Evolutionary conservation across 1,140 invertebrate species (phyloP).

Genomic region (Hycleus phaleratus): DNA sequence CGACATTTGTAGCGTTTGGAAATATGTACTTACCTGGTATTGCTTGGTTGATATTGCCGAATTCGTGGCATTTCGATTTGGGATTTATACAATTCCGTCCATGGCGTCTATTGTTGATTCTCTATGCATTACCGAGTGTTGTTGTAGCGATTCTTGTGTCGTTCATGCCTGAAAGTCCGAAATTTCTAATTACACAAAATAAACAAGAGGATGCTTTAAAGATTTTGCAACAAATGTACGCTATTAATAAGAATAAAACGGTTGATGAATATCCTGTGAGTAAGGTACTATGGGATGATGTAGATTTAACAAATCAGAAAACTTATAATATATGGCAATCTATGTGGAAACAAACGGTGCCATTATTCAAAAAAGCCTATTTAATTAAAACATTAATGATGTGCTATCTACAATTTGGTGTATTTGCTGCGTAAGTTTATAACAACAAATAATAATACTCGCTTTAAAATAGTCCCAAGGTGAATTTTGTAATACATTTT

Average conservation of each 20-base stretch:
- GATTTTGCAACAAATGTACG: conserved; percentile 52
- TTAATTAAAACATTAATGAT: conserved; percentile 49
- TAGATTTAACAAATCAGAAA: conserved; percentile 9
- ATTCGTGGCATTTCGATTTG: conserved; percentile 35
- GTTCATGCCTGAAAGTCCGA: conserved; percentile 66
- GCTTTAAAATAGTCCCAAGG: no score
- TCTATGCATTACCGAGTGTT: conserved; percentile 50
- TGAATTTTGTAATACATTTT: no score
- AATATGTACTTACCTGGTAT: conserved; percentile 60
- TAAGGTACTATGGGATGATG: conserved; percentile 25
- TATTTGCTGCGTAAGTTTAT: conserved; percentile 42
- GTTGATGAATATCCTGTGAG: conserved; percentile 39
- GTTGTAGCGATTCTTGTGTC: conserved; percentile 46
- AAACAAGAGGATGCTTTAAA: conserved; percentile 50
- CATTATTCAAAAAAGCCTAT: conserved; percentile 46
- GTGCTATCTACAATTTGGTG: conserved; percentile 48
- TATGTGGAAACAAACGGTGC: conserved; percentile 43
- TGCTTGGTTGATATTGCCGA: conserved; percentile 55
- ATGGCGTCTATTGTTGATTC: conserved; percentile 54
- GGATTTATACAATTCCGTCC: conserved; percentile 42
- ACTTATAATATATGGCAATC: conserved; percentile 21
- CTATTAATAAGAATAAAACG: conserved; percentile 47
- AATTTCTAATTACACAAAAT: conserved; percentile 60
- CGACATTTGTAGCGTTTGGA: conserved; percentile 57
- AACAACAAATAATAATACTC: not conserved